phyloP scores from a whole-genome alignment of 2,797 vertebrate genomes.

The Meriones psammophilus region DNA sequence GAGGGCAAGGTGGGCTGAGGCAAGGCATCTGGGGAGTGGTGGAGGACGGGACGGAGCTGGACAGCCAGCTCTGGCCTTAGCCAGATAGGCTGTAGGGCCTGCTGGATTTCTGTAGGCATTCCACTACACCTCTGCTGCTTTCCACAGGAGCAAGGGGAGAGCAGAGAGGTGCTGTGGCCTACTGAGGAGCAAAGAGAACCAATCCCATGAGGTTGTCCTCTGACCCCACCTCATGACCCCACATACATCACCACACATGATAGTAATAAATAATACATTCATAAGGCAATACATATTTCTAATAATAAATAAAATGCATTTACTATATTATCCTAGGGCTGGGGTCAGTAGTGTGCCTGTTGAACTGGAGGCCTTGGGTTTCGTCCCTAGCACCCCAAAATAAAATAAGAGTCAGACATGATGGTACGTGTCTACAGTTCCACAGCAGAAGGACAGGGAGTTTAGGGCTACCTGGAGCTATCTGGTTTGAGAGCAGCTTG shows the following conservation, averaged over 20 bases:
- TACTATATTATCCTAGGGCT: not conserved
- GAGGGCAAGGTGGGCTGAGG: accelerated
- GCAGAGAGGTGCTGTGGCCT: not conserved
- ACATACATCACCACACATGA: not conserved
- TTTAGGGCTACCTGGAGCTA: not conserved
- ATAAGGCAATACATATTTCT: not conserved
- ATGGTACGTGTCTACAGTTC: too few species aligned
- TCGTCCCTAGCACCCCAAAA: not conserved
- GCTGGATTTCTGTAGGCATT: not conserved
- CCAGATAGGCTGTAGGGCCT: not conserved
- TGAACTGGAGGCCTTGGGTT: not conserved
- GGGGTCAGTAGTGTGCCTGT: too few species aligned
- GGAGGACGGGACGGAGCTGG: accelerated
- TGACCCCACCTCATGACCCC: not conserved
- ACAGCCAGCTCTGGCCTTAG: not conserved
- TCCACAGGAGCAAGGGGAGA: accelerated
- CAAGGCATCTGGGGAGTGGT: too few species aligned
- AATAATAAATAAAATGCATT: not conserved
- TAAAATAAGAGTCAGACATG: not conserved
- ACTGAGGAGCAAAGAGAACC: not conserved
- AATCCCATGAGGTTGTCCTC: not conserved
- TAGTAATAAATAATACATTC: not conserved
- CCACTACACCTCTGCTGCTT: not conserved
- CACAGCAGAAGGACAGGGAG: not conserved
- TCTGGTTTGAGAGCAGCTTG: not conserved